Evolutionary conservation across 2,797 vertebrate species (phyloP), one percentile per base, ranked within the genome.

Genomic region (Paedocypris micromegethes): DNA sequence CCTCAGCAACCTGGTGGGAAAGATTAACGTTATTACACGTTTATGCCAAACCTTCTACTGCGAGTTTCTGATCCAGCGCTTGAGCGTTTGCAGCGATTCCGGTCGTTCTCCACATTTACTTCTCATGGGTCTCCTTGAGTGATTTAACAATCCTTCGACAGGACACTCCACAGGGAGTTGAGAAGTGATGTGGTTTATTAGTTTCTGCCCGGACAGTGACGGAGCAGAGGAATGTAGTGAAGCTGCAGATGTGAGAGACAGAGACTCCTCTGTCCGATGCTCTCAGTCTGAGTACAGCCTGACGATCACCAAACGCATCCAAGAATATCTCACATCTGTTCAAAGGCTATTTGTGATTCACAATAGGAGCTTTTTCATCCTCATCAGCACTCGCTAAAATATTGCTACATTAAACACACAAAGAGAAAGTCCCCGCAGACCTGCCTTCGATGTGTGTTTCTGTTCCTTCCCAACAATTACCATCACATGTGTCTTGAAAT

Each of bases 1-100:
- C 90, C 64, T 87, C 91, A 72, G 86, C 61, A 39, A 81, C 86
- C 95, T 97, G 86, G 1, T 79, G 74, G 67, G 72, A 73, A 79
- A 73, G 80, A 64, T 23, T 23, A 23, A 23, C 23, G 23, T 23
- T 23, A 23, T 23, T 23, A 23, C 23, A 23, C 23, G 23, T 23
- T 23, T 23, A 23, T 23, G 23, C 23, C 23, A 23, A 23, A 23
- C 23, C 23, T 23, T 23, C 23, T 23, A 23, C 23, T 23, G 23
- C 23, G 23, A 23, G 23, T 23, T 23, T 23, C 23, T 23, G 23
- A 23, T 23, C 23, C 23, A 23, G 23, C 23, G 1, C 23, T 23
- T 60, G 7, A 40, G 9, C 2, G 7, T 39, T 9, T 23, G 23
- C 23, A 23, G 23, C 23, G 23, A 23, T 23, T 23, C 23, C 23